phyloP scores from a whole-genome alignment of 2,113 vertebrate genomes.

The Xiphophorus maculatus region DNA sequence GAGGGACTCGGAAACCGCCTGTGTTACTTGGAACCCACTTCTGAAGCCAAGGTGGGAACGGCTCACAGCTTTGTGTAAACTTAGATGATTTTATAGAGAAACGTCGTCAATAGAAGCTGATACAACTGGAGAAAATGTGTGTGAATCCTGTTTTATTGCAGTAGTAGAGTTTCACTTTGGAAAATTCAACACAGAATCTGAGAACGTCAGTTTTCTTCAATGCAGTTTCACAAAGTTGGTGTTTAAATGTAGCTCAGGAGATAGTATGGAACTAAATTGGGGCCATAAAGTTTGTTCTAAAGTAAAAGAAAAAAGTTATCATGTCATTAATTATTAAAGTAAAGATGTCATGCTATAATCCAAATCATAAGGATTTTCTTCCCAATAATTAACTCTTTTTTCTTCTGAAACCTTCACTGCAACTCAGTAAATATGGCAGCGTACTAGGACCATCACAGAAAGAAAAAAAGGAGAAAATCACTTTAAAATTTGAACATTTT shows the following conservation, averaged over 20 bases:
- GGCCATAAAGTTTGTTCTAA: no score
- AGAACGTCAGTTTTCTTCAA: background rate
- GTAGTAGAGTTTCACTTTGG: background rate
- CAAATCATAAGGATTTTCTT: no score
- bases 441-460: no score
- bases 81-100: background rate
- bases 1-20: constrained; percentile 96
- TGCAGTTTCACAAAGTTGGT: background rate
- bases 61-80: background rate
- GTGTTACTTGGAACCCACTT: constrained; percentile 95
- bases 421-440: no score
- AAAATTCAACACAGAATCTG: background rate
- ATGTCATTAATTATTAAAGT: no score
- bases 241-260: background rate
- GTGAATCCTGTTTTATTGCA: background rate
- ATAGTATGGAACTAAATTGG: background rate
- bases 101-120: background rate
- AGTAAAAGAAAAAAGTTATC: no score
- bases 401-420: no score
- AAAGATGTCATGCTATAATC: no score
- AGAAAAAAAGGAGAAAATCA: no score
- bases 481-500: no score
- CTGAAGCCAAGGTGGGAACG: constrained; percentile 94
- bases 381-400: no score
- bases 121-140: background rate